These are phyloP conservation scores for Arothron firmamentum DNA, from an alignment of 2,113 vertebrate species.

Conservation along the genomic window DNA sequence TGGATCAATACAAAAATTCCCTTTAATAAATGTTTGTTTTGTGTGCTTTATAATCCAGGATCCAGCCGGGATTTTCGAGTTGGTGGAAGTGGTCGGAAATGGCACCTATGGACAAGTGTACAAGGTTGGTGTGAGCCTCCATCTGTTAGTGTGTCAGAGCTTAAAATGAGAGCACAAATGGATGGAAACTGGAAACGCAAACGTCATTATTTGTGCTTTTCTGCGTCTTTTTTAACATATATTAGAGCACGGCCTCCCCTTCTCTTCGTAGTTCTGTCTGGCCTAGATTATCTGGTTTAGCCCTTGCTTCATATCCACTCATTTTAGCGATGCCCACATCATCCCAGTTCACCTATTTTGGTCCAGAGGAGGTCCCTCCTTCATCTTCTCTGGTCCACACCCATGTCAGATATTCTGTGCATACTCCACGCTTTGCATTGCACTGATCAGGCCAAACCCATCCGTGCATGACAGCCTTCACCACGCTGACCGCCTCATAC, in stretches of 20 bases:
- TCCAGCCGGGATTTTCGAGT: constrained; percentile 86
- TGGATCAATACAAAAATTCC: neutral
- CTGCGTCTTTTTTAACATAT: constrained; percentile 8
- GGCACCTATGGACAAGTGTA: constrained; percentile 90
- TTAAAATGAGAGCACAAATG: constrained; percentile 19
- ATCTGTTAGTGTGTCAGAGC: constrained; percentile 62
- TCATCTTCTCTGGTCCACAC: constrained; percentile 45
- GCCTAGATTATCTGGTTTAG: constrained; percentile 44
- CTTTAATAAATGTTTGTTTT: neutral
- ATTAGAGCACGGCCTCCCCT: constrained; percentile 14
- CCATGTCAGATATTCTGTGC: constrained; percentile 30
- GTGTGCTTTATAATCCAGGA: constrained; percentile 66
- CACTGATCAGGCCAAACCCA: constrained; percentile 23
- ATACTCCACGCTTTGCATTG: constrained; percentile 19
- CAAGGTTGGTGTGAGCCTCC: constrained; percentile 79
- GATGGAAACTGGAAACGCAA: constrained; percentile 49
- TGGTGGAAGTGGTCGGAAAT: constrained; percentile 89
- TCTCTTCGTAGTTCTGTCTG: constrained; percentile 20
- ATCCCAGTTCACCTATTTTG: constrained; percentile 34
- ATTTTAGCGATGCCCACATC: constrained; percentile 22
- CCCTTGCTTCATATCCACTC: constrained; percentile 25
- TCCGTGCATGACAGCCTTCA: constrained; percentile 38
- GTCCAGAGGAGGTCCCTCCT: constrained; percentile 19
- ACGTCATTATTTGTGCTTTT: constrained; percentile 41
- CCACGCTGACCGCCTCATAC: constrained; percentile 49